Conservation (phyloP, 2,113 vertebrate genomes). For the Cairina moschata region DNA sequence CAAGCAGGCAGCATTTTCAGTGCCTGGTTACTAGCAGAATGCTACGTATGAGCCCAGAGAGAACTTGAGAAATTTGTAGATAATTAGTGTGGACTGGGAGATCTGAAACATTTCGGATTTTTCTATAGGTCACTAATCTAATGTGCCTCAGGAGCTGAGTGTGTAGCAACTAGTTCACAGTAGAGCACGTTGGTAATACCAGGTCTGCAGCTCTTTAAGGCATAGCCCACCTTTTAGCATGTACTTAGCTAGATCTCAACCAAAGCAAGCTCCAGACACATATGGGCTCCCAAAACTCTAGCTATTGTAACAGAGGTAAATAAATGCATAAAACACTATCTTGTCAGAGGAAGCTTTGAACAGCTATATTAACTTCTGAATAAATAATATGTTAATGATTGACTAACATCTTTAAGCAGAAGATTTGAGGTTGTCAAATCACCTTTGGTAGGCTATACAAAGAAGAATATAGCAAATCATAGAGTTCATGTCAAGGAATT, state of each 20-base stretch:
- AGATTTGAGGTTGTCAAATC: background rate
- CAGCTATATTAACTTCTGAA: background rate
- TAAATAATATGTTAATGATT: background rate
- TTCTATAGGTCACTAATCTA: background rate
- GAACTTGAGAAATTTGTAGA: slow-evolving; percentile 14
- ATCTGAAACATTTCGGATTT: background rate
- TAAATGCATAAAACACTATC: background rate
- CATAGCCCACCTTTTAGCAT: background rate
- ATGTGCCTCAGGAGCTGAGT: background rate
- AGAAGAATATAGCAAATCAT: background rate
- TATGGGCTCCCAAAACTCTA: background rate
- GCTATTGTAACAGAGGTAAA: background rate
- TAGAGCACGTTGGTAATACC: background rate
- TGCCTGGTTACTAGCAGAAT: background rate
- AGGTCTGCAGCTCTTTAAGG: background rate
- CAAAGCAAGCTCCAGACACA: background rate
- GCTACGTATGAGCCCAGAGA: background rate
- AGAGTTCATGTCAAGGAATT: background rate
- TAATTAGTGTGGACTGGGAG: background rate
- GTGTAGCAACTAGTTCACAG: background rate
- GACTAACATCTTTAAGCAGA: background rate
- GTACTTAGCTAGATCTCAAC: fast-evolving
- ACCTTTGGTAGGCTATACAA: background rate
- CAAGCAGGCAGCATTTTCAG: background rate
- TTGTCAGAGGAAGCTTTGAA: background rate